These are phyloP conservation scores for Incurvaria masculella DNA, from an alignment of 2,888 invertebrate species.

Conservation along the genomic window DNA sequence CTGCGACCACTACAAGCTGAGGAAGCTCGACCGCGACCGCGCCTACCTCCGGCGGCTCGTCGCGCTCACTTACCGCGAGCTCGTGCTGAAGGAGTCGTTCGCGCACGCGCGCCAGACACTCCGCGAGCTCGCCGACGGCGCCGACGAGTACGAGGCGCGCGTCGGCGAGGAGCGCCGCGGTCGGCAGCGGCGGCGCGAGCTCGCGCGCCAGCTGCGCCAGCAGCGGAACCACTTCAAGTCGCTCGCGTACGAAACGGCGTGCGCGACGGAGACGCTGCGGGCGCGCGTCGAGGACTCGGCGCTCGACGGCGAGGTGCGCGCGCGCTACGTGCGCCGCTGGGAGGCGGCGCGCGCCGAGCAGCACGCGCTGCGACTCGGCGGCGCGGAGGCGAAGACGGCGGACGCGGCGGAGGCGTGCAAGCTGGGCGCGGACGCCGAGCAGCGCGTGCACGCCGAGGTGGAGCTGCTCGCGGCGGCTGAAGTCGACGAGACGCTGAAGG, in stretches of 20 bases:
- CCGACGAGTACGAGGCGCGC: slow-evolving; percentile 2
- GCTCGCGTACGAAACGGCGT: slow-evolving; percentile 30
- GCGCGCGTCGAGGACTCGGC: slow-evolving; percentile 29
- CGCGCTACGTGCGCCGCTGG: slow-evolving; percentile 34
- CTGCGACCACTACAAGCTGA: slow-evolving; percentile 28
- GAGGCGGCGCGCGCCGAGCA: slow-evolving; percentile 36
- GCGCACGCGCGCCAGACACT: slow-evolving; percentile 4
- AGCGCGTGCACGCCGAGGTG: slow-evolving; percentile 36
- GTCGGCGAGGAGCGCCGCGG: slow-evolving; percentile 2
- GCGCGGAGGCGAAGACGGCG: slow-evolving; percentile 22
- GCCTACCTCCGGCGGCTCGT: too few species aligned
- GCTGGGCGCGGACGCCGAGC: slow-evolving; percentile 28
- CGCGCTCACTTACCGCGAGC: slow-evolving; percentile 3
- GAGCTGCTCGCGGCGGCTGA: slow-evolving; percentile 29
- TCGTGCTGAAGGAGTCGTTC: slow-evolving; percentile 3
- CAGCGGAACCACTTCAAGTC: slow-evolving; percentile 33
- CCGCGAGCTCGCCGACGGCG: slow-evolving; percentile 2
- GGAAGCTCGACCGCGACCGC: slow-evolving; percentile 34
- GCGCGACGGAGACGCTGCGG: slow-evolving; percentile 25
- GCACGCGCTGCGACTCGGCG: slow-evolving; percentile 23
- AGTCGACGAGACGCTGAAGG: slow-evolving; percentile 36
- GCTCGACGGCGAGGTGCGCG: slow-evolving; percentile 24
- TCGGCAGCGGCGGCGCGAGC: slow-evolving; percentile 22
- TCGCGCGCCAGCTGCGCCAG: slow-evolving; percentile 30
- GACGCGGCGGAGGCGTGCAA: slow-evolving; percentile 28